Conservation (phyloP, 2,888 invertebrate species). For the Nesidiocoris tenuis region DNA sequence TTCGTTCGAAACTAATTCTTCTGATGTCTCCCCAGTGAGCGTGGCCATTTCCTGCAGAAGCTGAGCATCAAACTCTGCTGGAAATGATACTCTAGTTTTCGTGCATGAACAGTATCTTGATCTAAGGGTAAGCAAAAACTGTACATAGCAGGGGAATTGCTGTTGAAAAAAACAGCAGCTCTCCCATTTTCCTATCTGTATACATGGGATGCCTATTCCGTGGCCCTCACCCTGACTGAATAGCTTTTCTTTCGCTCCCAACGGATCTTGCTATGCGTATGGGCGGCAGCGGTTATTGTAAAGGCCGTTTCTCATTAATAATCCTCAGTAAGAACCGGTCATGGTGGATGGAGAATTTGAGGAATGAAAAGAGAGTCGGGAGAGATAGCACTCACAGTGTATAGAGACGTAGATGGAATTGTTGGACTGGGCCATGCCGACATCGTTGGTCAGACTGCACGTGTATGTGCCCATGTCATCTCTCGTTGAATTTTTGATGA, state of each 20-base stretch:
- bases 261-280: neutral
- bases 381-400: constrained; percentile 65
- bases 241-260: neutral
- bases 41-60: too few relatives aligned
- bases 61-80: too few relatives aligned
- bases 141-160: neutral
- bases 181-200: neutral
- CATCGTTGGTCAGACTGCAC: constrained; percentile 76
- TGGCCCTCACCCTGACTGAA: neutral
- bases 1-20: too few relatives aligned
- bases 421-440: constrained; percentile 72
- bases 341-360: neutral
- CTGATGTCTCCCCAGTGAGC: too few relatives aligned
- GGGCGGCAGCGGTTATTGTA: neutral
- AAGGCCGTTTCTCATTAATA: constrained; percentile 19
- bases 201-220: constrained; percentile 9
- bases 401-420: constrained; percentile 74
- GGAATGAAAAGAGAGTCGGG: neutral
- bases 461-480: constrained; percentile 82
- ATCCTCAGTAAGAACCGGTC: constrained; percentile 8
- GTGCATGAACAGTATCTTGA: neutral
- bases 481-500: constrained; percentile 72
- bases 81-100: too few relatives aligned
- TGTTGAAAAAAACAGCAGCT: neutral
- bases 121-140: neutral